These are phyloP conservation scores for Ptychobarbus kaznakovi DNA, from an alignment of 2,797 vertebrate genomes.

Conservation along the genomic window DNA sequence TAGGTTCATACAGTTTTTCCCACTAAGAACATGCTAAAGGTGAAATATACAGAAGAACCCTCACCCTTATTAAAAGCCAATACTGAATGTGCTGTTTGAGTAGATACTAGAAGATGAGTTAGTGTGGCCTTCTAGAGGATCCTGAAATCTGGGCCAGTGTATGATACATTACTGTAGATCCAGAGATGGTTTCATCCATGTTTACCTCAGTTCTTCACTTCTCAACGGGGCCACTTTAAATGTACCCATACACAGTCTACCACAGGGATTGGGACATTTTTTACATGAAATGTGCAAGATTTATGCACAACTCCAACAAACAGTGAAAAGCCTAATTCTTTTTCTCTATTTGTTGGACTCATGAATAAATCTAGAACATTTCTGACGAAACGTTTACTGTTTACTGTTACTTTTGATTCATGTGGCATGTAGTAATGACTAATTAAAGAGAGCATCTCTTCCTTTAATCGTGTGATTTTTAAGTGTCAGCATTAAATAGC, in stretches of 20 bases:
- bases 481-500: neutral
- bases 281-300: neutral
- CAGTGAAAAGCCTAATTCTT: neutral
- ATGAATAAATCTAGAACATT: neutral
- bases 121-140: neutral
- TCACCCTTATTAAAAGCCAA: neutral
- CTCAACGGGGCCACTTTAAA: neutral
- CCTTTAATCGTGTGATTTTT: neutral
- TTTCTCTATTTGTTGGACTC: neutral
- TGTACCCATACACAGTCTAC: neutral
- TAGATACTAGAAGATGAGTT: conserved; percentile 11
- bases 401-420: neutral
- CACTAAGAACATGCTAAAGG: conserved; percentile 28
- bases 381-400: neutral
- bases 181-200: conserved; percentile 3
- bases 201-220: neutral
- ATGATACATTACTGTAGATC: conserved; percentile 5
- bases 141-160: conserved; percentile 12
- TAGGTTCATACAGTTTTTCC: conserved; percentile 7
- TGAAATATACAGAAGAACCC: conserved; percentile 10
- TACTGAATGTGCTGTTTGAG: conserved; percentile 22
- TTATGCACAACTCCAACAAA: neutral
- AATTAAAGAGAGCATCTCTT: neutral
- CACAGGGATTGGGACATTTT: neutral
- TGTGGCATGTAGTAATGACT: neutral